Evolutionary conservation across 1,140 invertebrate species (phyloP), one percentile per base, ranked within the genome.

Genomic region (Bradynema listronoti): DNA sequence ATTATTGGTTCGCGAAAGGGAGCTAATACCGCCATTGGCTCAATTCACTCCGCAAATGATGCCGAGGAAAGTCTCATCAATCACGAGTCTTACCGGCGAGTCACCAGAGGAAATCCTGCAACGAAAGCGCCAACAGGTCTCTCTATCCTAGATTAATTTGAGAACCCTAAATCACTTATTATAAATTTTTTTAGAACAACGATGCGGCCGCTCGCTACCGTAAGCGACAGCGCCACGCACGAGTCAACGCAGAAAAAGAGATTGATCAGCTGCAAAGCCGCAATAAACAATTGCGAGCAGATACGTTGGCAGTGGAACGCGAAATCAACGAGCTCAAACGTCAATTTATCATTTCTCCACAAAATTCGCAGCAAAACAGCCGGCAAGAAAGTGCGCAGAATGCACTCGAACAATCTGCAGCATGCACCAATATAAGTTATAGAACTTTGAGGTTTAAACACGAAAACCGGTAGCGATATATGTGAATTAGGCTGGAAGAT

Each of bases 71-170:
- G 45, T 9, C n/a, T 2, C 42, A 7, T 24, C 45, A n/a, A 9
- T n/a, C 14, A 0, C 32, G 45, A 29, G 45, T 9, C 9, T 9
- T 4, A 42, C 6, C 29, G 62, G 43, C 6, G 61, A 68, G 43
- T 56, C 68, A 47, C 66, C 67, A 11, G 67, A 59, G 39, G 66
- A 69, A 52, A 72, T 72, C 34, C 63, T 69, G 14, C 34, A 60
- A 50, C 42, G 67, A 6, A 72, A 73, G 41, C 30, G 67, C n/a
- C 58, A 67, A 46, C 67, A 69, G 52, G 67, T 66, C 11, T 42
- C 14, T 61, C 7, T 19, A 49, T 11, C 29, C 14, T n/a, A 22
- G 25, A 14, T 33, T 19, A 3, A 61, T n/a, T n/a, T n/a, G n/a
- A n/a, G n/a, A n/a, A n/a, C n/a, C 30, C 11, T 7, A n/a, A 9